Conservation (phyloP, 2,797 vertebrate species). For the Dermochelys coriacea region DNA sequence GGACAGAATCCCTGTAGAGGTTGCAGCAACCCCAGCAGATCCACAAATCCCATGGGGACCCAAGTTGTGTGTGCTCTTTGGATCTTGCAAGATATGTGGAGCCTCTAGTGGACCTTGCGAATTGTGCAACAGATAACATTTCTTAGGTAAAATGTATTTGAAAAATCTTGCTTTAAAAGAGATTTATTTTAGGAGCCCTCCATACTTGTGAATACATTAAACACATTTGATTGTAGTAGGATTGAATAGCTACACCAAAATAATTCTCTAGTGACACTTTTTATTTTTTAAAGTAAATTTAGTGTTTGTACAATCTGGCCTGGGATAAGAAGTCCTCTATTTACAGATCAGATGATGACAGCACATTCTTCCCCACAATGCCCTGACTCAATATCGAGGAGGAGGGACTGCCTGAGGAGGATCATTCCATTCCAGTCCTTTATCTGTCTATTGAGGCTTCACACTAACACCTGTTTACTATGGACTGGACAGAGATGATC, state of each 20-base stretch:
- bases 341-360: neutral
- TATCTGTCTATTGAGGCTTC: neutral
- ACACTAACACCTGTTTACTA: neutral
- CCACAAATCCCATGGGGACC: neutral
- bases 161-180: conserved; percentile 11
- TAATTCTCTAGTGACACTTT: neutral
- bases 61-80: neutral
- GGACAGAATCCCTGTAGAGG: neutral
- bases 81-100: neutral
- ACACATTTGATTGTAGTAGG: neutral
- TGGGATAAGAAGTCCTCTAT: neutral
- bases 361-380: accelerated
- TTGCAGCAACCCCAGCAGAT: neutral
- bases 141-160: neutral
- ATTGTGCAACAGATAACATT: neutral
- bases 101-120: neutral
- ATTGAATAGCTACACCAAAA: neutral
- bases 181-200: neutral
- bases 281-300: neutral
- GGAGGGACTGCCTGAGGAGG: neutral
- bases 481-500: neutral
- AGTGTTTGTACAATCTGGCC: neutral
- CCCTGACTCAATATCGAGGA: neutral
- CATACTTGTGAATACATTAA: neutral
- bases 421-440: neutral